These are phyloP conservation scores for Gymnoscelis rufifasciata DNA, from an alignment of 2,888 invertebrate species.

Conservation along the genomic window DNA sequence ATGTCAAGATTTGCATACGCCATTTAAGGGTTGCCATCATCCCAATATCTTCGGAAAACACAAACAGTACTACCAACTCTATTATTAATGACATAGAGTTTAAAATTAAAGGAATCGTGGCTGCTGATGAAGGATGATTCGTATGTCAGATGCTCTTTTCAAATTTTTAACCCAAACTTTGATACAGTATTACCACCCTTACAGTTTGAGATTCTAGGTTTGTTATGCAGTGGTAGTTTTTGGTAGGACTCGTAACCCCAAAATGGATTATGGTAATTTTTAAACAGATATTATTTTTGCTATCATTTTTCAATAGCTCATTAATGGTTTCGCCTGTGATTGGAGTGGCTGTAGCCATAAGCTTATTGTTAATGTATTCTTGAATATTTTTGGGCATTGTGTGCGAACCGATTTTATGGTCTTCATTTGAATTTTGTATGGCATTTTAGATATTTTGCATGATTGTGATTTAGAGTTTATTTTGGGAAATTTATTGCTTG, in stretches of 20 bases:
- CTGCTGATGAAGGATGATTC: conserved; percentile 33
- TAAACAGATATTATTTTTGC: conserved; percentile 67
- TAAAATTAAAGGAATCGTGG: conserved; percentile 8
- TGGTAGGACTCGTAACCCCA: conserved; percentile 53
- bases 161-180: conserved; percentile 19
- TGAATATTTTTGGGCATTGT: conserved; percentile 61
- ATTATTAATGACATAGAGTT: conserved; percentile 15
- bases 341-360: conserved; percentile 56
- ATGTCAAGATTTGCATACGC: conserved; percentile 67
- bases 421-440: conserved; percentile 66
- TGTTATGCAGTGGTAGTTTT: conserved; percentile 21
- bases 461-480: conserved; percentile 72
- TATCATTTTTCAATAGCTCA: conserved; percentile 80
- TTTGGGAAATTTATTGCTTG: conserved; percentile 57
- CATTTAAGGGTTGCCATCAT: conserved; percentile 64
- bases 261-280: conserved; percentile 72
- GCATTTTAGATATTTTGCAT: conserved; percentile 67
- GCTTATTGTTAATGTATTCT: conserved; percentile 44
- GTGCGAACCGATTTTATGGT: conserved; percentile 71
- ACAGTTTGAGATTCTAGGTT: neutral
- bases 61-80: conserved; percentile 29
- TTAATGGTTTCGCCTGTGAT: conserved; percentile 62
- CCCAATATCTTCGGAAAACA: conserved; percentile 39
- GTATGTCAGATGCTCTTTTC: conserved; percentile 46
- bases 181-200: conserved; percentile 5